Evolutionary conservation across 2,113 vertebrate species (phyloP).

Genomic region (Micronisus gabar): DNA sequence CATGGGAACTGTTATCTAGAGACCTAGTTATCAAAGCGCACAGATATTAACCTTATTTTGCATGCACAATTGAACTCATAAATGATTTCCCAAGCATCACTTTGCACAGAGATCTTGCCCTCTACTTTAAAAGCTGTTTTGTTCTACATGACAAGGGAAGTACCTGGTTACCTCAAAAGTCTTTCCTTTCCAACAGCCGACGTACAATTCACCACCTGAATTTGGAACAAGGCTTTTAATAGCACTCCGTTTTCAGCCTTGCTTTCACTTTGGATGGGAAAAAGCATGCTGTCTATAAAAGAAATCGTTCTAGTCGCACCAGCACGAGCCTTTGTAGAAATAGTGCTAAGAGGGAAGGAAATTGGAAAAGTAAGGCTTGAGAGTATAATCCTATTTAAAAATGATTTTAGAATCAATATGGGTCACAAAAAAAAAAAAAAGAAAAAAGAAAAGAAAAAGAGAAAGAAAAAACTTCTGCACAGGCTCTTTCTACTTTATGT

Average conservation of each 20-base stretch:
- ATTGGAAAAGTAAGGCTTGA: neutral
- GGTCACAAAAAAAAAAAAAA: neutral
- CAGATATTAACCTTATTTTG: neutral
- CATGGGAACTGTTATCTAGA: neutral
- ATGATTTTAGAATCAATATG: neutral
- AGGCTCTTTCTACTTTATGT: neutral
- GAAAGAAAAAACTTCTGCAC: neutral
- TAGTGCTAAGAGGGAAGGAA: neutral
- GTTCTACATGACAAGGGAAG: neutral
- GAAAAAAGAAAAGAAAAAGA: neutral
- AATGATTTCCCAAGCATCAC: neutral
- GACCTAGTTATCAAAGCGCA: neutral
- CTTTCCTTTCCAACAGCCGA: neutral
- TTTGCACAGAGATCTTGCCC: neutral
- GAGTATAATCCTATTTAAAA: neutral
- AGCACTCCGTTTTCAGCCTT: neutral
- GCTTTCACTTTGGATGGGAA: neutral
- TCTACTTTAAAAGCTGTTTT: neutral
- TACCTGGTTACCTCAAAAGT: fast-evolving
- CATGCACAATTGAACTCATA: neutral
- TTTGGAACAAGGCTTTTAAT: neutral
- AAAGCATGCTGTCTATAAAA: neutral
- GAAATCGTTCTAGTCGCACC: neutral
- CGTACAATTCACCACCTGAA: neutral
- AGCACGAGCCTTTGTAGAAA: neutral